Evolutionary conservation across 2,888 invertebrate species (phyloP).

Genomic region (Blastobasis lacticolella): DNA sequence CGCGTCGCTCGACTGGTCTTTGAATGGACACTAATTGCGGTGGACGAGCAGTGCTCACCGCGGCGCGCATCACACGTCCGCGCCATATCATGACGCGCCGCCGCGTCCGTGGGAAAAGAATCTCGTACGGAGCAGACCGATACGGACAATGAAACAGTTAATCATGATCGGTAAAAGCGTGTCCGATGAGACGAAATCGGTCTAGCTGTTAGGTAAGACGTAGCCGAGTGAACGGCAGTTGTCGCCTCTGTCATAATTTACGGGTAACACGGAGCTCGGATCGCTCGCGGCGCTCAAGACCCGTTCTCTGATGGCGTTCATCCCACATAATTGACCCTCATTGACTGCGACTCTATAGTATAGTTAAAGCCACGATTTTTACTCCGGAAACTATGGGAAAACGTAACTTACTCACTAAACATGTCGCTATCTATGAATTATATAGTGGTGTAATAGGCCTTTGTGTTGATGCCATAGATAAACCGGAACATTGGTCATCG

Average conservation of each 20-base stretch:
- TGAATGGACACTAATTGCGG: slow-evolving; percentile 60
- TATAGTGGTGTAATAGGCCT: too few relatives aligned
- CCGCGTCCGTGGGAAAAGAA: slow-evolving; percentile 48
- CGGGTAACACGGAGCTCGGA: slow-evolving; percentile 30
- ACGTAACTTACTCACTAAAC: neutral
- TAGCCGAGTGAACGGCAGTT: slow-evolving; percentile 41
- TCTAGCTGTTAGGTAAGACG: slow-evolving; percentile 47
- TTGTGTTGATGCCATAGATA: too few relatives aligned
- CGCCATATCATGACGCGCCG: slow-evolving; percentile 30
- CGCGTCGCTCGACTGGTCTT: slow-evolving; percentile 39
- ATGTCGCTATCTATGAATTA: neutral
- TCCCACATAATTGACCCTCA: slow-evolving; percentile 51
- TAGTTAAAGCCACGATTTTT: slow-evolving; percentile 19
- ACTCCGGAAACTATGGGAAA: slow-evolving; percentile 32
- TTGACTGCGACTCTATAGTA: slow-evolving; percentile 30
- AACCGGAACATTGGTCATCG: slow-evolving; percentile 19
- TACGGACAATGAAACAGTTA: slow-evolving; percentile 29
- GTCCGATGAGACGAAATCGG: slow-evolving; percentile 40
- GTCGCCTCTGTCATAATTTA: slow-evolving; percentile 49
- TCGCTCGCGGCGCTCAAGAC: slow-evolving; percentile 26
- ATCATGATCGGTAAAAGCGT: slow-evolving; percentile 40
- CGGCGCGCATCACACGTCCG: slow-evolving; percentile 33
- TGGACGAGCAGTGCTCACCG: slow-evolving; percentile 35
- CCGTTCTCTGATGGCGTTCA: slow-evolving; percentile 34
- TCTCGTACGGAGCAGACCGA: slow-evolving; percentile 28